Evolutionary conservation across 1,140 invertebrate species (phyloP).

Genomic region (Propsilocerus akamusi): DNA sequence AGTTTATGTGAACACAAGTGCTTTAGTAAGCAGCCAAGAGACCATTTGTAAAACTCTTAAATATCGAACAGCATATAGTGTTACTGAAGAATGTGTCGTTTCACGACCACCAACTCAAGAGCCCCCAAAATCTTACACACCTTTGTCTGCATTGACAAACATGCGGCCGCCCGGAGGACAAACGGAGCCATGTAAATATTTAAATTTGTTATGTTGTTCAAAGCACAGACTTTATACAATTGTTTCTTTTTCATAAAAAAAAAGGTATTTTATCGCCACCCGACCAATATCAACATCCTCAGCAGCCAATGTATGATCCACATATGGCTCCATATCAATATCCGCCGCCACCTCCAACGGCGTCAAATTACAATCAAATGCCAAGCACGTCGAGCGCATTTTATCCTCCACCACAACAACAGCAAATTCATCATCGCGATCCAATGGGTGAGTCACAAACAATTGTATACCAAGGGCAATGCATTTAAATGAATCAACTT

Average conservation of each 20-base stretch:
- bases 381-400: background rate
- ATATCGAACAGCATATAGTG: slow-evolving; percentile 34
- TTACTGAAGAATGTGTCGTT: slow-evolving; percentile 24
- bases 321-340: background rate
- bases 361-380: background rate
- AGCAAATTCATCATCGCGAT: background rate
- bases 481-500: too few species aligned
- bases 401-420: background rate
- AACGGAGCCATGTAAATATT: background rate
- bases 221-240: too few species aligned
- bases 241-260: too few species aligned
- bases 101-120: slow-evolving; percentile 54
- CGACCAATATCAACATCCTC: background rate
- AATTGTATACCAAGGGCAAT: too few species aligned
- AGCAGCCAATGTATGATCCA: background rate
- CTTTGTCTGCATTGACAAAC: slow-evolving; percentile 62
- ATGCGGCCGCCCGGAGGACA: slow-evolving; percentile 58
- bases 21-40: slow-evolving; percentile 52
- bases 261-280: background rate
- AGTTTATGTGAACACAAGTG: slow-evolving; percentile 54
- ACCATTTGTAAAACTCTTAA: slow-evolving; percentile 62
- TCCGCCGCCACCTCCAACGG: background rate
- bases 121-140: slow-evolving; percentile 64
- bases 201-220: too few species aligned
- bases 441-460: background rate